phyloP scores from a whole-genome alignment of 2,888 invertebrate genomes.

The Sphinx pinastri region DNA sequence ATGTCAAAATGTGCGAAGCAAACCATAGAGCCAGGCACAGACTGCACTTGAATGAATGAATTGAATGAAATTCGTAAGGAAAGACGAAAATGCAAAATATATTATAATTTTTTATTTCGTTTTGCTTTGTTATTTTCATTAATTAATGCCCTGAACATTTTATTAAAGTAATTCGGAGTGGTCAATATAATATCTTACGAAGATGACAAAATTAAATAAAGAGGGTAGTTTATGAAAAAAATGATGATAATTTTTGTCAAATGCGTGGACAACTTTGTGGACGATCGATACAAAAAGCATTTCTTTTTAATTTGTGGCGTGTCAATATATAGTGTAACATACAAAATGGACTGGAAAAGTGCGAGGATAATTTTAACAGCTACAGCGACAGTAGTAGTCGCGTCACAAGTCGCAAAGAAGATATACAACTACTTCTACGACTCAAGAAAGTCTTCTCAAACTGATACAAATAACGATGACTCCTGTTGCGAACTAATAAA shows the following conservation, averaged over 20 bases:
- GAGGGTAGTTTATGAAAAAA: constrained; percentile 52
- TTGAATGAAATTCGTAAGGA: neutral
- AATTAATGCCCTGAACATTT: too few relatives aligned
- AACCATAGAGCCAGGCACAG: neutral
- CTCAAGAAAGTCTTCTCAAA: constrained; percentile 42
- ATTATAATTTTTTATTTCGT: too few relatives aligned
- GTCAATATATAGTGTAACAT: constrained; percentile 39
- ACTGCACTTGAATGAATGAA: constrained; percentile 25
- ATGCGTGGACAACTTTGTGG: constrained; percentile 75
- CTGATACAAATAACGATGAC: constrained; percentile 54
- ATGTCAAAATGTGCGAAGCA: constrained; percentile 25
- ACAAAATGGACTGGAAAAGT: constrained; percentile 76
- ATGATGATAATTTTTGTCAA: constrained; percentile 36
- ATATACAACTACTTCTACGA: constrained; percentile 66
- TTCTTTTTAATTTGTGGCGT: constrained; percentile 46
- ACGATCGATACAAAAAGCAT: constrained; percentile 47
- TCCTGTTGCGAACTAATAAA: constrained; percentile 60
- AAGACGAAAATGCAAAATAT: too few relatives aligned
- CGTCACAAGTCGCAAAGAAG: constrained; percentile 71
- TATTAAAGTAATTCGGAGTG: too few relatives aligned
- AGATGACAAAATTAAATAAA: constrained; percentile 14
- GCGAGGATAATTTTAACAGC: constrained; percentile 71
- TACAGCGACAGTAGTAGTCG: constrained; percentile 71
- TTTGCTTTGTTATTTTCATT: too few relatives aligned
- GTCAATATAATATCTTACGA: neutral